These are phyloP conservation scores for Halocaridina rubra DNA, from an alignment of 2,888 invertebrate species.

Conservation along the genomic window DNA sequence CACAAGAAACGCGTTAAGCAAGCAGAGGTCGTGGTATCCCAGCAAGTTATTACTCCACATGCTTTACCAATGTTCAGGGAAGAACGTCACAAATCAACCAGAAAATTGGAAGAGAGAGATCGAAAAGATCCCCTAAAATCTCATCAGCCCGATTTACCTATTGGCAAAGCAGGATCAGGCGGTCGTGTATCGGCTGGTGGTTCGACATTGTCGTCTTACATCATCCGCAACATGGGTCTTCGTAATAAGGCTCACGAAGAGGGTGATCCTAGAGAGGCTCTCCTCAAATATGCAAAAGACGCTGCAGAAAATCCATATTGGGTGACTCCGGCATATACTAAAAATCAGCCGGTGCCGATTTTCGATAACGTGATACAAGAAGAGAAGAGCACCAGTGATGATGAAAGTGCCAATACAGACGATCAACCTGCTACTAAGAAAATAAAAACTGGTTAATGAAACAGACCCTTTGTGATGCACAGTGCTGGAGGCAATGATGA, in stretches of 20 bases:
- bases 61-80: constrained; percentile 94
- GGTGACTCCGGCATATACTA: constrained; percentile 91
- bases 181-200: constrained; percentile 95
- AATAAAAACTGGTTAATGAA: too few relatives aligned
- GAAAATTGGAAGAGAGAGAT: constrained; percentile 92
- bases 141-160: constrained; percentile 72
- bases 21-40: constrained; percentile 87
- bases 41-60: constrained; percentile 96
- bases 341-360: constrained; percentile 87
- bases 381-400: constrained; percentile 31
- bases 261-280: constrained; percentile 92
- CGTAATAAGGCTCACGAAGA: constrained; percentile 92
- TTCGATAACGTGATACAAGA: constrained; percentile 74
- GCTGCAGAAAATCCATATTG: constrained; percentile 97
- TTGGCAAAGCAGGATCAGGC: constrained; percentile 75
- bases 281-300: constrained; percentile 92
- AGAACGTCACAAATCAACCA: constrained; percentile 87
- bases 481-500: too few relatives aligned
- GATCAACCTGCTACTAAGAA: too few relatives aligned
- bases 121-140: constrained; percentile 75
- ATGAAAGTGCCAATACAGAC: too few relatives aligned
- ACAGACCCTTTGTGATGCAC: too few relatives aligned
- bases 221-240: constrained; percentile 93
- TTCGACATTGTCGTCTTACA: constrained; percentile 94
- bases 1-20: constrained; percentile 71